A percentile compares a stretch with the other conserved stretches of the same genome.
Evolutionary conservation across 2,113 vertebrate species (phyloP).

Genomic region (Centropristis striata): DNA sequence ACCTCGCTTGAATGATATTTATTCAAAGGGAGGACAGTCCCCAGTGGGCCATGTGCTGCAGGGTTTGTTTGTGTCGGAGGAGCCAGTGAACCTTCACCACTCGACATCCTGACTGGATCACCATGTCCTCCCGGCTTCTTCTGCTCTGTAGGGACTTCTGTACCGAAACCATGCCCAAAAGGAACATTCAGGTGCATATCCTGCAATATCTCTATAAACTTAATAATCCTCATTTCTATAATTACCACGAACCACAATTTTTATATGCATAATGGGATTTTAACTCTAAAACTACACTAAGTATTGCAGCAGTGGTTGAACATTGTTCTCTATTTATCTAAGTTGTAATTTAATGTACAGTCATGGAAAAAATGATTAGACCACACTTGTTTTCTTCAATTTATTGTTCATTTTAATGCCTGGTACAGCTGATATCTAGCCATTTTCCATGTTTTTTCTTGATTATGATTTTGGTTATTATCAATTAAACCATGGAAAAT

Average conservation of each 20-base stretch:
- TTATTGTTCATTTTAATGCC: too few species aligned
- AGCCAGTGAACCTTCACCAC: slow-evolving; percentile 85
- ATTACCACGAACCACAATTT: background rate
- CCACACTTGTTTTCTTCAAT: too few species aligned
- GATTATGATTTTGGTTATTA: too few species aligned
- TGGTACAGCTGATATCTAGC: too few species aligned
- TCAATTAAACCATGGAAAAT: too few species aligned
- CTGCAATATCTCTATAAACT: background rate
- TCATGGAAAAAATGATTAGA: too few species aligned
- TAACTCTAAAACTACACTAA: background rate
- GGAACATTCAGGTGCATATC: slow-evolving; percentile 84
- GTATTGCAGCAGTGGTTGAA: background rate
- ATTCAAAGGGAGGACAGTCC: slow-evolving; percentile 77
- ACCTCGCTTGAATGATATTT: slow-evolving; percentile 9
- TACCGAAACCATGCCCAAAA: slow-evolving; percentile 82
- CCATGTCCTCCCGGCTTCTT: slow-evolving; percentile 82
- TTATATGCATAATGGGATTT: background rate
- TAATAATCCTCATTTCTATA: background rate
- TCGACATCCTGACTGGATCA: slow-evolving; percentile 83
- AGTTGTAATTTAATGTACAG: background rate
- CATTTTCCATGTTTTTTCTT: too few species aligned
- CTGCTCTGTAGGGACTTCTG: slow-evolving; percentile 70
- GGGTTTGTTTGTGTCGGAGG: slow-evolving; percentile 91
- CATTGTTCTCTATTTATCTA: background rate
- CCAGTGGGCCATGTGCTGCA: slow-evolving; percentile 89